Evolutionary conservation across 2,113 vertebrate genomes (phyloP).

Genomic region (Trematomus loennbergii): DNA sequence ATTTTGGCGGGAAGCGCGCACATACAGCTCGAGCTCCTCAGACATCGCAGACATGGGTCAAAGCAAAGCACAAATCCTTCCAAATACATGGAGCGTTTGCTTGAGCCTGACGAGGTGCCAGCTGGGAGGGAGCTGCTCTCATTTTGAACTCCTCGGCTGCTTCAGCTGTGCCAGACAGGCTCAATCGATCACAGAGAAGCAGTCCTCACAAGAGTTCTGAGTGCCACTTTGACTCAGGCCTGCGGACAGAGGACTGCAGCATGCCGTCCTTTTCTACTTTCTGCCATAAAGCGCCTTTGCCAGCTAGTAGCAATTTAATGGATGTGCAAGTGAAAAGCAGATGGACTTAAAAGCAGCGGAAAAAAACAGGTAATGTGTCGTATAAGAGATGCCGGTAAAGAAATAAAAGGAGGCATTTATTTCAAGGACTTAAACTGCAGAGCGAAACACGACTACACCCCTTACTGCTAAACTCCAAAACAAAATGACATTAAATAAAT

Average conservation of each 20-base stretch:
- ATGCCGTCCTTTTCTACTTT: slow-evolving; percentile 61
- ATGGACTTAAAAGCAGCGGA: slow-evolving; percentile 58
- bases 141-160: slow-evolving; percentile 33
- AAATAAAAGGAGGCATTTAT: slow-evolving; percentile 58
- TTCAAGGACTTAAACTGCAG: slow-evolving; percentile 53
- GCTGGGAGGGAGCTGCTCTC: slow-evolving; percentile 55
- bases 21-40: slow-evolving; percentile 69
- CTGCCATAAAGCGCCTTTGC: slow-evolving; percentile 66
- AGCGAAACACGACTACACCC: slow-evolving; percentile 59
- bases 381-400: slow-evolving; percentile 53
- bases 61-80: slow-evolving; percentile 76
- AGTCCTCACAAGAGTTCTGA: slow-evolving; percentile 74
- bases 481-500: slow-evolving; percentile 73
- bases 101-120: slow-evolving; percentile 65
- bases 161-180: slow-evolving; percentile 64
- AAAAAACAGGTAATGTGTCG: slow-evolving; percentile 56
- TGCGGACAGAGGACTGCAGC: slow-evolving; percentile 63
- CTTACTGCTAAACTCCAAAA: slow-evolving; percentile 43
- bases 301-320: slow-evolving; percentile 61
- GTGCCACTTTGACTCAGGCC: slow-evolving; percentile 67
- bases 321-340: slow-evolving; percentile 69
- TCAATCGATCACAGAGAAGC: slow-evolving; percentile 74
- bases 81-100: slow-evolving; percentile 69
- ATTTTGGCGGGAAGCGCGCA: slow-evolving; percentile 68
- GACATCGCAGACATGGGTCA: slow-evolving; percentile 71